phyloP scores from a whole-genome alignment of 2,888 invertebrate species.

The Caenorhabditis sp. region DNA sequence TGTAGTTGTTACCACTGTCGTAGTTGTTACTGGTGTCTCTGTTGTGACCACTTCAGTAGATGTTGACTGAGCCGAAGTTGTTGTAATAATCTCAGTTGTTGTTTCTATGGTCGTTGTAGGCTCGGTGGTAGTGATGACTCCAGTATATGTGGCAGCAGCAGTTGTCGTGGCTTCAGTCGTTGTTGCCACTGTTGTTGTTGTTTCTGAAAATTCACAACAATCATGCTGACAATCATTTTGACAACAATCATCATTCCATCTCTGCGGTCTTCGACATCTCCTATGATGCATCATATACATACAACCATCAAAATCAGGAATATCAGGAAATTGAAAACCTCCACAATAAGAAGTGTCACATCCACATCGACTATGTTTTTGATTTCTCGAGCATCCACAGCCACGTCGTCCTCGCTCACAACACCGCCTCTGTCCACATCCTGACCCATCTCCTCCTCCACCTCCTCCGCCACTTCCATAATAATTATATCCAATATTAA shows the following conservation, averaged over 20 bases:
- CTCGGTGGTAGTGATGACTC: background rate
- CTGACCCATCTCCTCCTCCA: background rate
- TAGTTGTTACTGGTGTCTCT: background rate
- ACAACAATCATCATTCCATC: background rate
- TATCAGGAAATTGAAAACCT: background rate
- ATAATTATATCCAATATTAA: background rate
- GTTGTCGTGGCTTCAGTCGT: background rate
- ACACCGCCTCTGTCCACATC: background rate
- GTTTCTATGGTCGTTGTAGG: background rate
- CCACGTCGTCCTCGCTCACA: background rate
- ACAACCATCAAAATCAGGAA: background rate
- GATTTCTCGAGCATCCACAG: background rate
- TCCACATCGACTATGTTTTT: too few relatives aligned
- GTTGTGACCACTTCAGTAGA: conserved; percentile 7
- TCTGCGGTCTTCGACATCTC: background rate
- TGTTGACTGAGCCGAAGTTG: conserved; percentile 7
- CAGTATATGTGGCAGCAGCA: background rate
- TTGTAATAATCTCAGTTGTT: background rate
- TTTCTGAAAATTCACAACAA: background rate
- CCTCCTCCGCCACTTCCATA: background rate
- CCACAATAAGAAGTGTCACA: too few relatives aligned
- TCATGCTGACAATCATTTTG: background rate
- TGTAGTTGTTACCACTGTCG: background rate
- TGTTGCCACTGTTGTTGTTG: background rate
- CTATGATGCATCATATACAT: background rate